These are phyloP conservation scores for Brachypodius melanocephalos DNA, from an alignment of 2,113 vertebrate genomes.

Conservation along the genomic window DNA sequence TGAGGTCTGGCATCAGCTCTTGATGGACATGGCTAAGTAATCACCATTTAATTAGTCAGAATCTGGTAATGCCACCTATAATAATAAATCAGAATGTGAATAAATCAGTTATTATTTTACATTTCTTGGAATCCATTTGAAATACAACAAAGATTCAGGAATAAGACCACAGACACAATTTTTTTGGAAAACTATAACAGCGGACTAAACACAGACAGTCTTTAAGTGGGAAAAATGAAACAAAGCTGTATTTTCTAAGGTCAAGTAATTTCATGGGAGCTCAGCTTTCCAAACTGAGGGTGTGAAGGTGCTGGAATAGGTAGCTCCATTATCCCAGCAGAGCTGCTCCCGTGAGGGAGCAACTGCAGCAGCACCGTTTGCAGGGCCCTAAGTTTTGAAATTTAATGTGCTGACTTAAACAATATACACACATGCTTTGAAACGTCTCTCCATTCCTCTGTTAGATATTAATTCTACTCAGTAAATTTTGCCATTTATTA, in stretches of 20 bases:
- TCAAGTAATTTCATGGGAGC: background rate
- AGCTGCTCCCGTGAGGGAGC: background rate
- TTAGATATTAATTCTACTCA: constrained; percentile 12
- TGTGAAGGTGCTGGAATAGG: background rate
- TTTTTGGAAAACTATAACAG: background rate
- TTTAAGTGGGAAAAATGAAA: background rate
- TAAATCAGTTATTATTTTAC: background rate
- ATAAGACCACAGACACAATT: background rate
- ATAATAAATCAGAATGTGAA: background rate
- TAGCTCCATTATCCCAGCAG: background rate
- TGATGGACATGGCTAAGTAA: background rate
- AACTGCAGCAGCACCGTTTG: background rate
- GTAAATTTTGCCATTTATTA: constrained; percentile 58
- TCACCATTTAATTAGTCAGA: background rate
- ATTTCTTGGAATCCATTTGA: background rate
- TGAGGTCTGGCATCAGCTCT: background rate
- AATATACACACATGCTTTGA: background rate
- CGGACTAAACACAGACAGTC: background rate
- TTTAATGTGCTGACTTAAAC: background rate
- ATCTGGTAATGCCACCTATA: background rate
- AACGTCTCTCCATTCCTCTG: background rate
- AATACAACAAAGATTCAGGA: background rate
- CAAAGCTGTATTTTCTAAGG: background rate
- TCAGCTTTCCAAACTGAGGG: background rate
- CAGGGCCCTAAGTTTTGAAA: background rate